Conservation (phyloP, 2,113 vertebrate species). For the Sus scrofa region DNA sequence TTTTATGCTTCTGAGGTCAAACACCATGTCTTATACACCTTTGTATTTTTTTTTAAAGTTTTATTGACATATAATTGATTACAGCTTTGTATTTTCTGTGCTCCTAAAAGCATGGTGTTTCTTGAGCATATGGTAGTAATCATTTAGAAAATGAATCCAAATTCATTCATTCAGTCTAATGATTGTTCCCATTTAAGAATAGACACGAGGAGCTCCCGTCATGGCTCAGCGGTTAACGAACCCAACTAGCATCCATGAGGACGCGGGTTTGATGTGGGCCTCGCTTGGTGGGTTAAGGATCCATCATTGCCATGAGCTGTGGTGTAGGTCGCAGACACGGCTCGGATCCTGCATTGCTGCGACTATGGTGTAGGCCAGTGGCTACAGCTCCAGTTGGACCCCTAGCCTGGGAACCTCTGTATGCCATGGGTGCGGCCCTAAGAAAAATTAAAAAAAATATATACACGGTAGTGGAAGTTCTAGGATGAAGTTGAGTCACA, state of each 20-base stretch:
- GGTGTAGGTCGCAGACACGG: too few relatives aligned
- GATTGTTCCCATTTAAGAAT: background rate
- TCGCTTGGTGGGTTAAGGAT: too few relatives aligned
- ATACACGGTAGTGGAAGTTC: background rate
- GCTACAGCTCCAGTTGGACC: too few relatives aligned
- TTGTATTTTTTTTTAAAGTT: background rate
- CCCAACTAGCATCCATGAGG: too few relatives aligned
- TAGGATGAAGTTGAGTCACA: background rate
- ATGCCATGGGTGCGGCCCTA: too few relatives aligned
- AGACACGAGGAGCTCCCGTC: background rate
- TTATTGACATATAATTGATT: background rate
- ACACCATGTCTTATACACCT: background rate
- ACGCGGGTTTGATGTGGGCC: too few relatives aligned
- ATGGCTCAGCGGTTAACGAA: too few relatives aligned
- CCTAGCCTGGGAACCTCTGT: too few relatives aligned
- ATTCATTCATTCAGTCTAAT: background rate
- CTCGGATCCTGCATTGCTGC: too few relatives aligned
- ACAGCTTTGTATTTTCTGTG: background rate
- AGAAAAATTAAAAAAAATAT: background rate
- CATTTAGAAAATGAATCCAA: background rate
- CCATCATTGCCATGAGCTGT: too few relatives aligned
- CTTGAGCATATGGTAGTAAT: conserved; percentile 12
- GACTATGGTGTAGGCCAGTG: too few relatives aligned
- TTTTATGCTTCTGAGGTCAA: conserved; percentile 3
- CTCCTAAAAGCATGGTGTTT: background rate